Evolutionary conservation across 2,888 invertebrate species (phyloP), one percentile per base, ranked within the genome.

Genomic region (Nephrocerus scutellatus): DNA sequence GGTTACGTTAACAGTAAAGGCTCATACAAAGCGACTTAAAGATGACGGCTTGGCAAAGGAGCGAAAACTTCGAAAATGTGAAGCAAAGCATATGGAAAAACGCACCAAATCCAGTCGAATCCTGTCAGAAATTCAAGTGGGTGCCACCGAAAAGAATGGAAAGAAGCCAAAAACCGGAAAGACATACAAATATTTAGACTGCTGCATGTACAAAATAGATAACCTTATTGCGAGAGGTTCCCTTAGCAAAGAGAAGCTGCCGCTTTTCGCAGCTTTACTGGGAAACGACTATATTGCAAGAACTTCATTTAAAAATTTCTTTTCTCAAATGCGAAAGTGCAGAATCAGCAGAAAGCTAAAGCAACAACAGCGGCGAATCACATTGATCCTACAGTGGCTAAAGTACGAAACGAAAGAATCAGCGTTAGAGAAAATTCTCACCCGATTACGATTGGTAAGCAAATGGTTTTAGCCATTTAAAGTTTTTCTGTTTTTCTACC

Each of bases 271-370:
- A 1, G 82, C 85, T 2, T 60, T 93, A 22, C 68, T 92, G 6
- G 95, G 93, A 2, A 95, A 95, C 71, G 95, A 95, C 67, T 92
- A 84, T 66, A 80, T 91, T 7, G 73, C 80, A 24, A 73, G 74
- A 41, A 70, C 69, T 4, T 72, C 75, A 0, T 89, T 91, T 56
- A 71, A 70, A 3, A 75, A 77, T 47, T 89, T 92, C 61, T 84
- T 81, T 55, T 63, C 71, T 0, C 76, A 79, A 34, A 47, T 57
- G 53, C 56, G 56, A 1, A 66, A 62, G 40, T 49, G 51, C 0
- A 59, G 61, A 3, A 51, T 59, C 15, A 60, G 57, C 35, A 55
- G 57, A 5, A 55, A 51, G 24, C 34, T 58, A 3, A 77, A 75
- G 55, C 72, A 75, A 3, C 77, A 79, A 43, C 83, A 87, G 55